Evolutionary conservation across 2,888 invertebrate species (phyloP), one percentile per base, ranked within the genome.

Genomic region (Scaptomyza cyrtandrae): DNA sequence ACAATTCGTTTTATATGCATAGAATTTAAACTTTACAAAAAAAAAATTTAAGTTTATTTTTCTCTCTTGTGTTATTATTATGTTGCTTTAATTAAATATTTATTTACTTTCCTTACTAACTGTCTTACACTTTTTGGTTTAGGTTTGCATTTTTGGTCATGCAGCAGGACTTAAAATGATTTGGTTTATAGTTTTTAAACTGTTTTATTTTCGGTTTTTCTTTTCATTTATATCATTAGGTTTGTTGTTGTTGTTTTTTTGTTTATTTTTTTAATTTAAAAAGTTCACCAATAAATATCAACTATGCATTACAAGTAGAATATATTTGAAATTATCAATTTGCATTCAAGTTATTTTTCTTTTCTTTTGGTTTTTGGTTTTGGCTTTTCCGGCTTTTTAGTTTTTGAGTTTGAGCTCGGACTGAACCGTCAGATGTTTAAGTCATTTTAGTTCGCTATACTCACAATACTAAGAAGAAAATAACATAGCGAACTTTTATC

Each of bases 21-120:
- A 24, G 24, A 2, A 88, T 69, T 84, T 84, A 75, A 86, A 75
- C 73, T 72, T 78, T 89, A 86, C 89, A 88, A 88, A 84, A 84
- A 83, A 83, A 87, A 77, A 63, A 14, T 9, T 14, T 33, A 10
- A 10, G 9, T 10, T 33, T 33, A 7, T 7, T 39, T 35, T 63
- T 31, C 65, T 62, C 55, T 24, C 62, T 55, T 56, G 39, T 41
- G 14, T 70, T 50, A 44, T 75, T 68, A 52, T 68, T 63, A n/a
- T n/a, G n/a, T 65, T 52, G 33, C 48, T 84, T 75, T 56, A 62
- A 73, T 78, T 82, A 65, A 83, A 69, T 71, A 52, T 59, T 73
- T 56, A 46, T 50, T 64, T 67, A 53, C 43, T 54, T 56, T 71
- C 35, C 65, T 43, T 43, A 53, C 29, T 33, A 58, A 50, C 35